Evolutionary conservation across 2,797 vertebrate genomes (phyloP).

Genomic region (Alosa sapidissima): DNA sequence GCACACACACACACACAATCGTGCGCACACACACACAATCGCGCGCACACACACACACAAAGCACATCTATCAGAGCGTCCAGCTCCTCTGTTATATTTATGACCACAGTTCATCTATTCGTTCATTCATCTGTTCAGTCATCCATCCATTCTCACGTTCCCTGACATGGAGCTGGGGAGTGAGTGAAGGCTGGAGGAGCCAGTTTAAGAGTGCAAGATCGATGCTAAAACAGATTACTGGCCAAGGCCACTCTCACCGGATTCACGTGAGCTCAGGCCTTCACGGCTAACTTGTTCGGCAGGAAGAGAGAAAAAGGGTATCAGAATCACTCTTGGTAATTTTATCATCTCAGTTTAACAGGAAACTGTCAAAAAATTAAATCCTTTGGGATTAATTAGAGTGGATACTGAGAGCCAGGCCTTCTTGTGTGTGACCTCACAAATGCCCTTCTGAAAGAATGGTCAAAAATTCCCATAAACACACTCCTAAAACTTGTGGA

Average conservation of each 20-base stretch:
- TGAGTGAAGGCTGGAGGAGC: background rate
- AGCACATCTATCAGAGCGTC: background rate
- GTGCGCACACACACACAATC: background rate
- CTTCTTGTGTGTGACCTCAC: no score
- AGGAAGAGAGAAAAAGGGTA: background rate
- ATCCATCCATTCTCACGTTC: background rate
- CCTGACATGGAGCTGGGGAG: background rate
- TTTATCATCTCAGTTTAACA: no score
- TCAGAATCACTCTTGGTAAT: background rate
- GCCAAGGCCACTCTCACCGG: background rate
- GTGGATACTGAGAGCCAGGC: no score
- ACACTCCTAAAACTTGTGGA: no score
- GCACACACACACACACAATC: no score
- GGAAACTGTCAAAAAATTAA: no score
- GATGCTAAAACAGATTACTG: slow-evolving; percentile 16
- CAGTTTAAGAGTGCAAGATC: background rate
- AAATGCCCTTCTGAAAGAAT: no score
- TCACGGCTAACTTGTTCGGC: background rate
- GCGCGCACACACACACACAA: slow-evolving; percentile 1
- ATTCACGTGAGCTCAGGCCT: background rate
- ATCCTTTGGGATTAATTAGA: no score
- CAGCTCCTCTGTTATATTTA: background rate
- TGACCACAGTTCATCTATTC: background rate
- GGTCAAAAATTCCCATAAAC: no score
- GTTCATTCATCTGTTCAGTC: background rate